phyloP scores from a whole-genome alignment of 2,888 invertebrate genomes.

The Pachydiplax longipennis region DNA sequence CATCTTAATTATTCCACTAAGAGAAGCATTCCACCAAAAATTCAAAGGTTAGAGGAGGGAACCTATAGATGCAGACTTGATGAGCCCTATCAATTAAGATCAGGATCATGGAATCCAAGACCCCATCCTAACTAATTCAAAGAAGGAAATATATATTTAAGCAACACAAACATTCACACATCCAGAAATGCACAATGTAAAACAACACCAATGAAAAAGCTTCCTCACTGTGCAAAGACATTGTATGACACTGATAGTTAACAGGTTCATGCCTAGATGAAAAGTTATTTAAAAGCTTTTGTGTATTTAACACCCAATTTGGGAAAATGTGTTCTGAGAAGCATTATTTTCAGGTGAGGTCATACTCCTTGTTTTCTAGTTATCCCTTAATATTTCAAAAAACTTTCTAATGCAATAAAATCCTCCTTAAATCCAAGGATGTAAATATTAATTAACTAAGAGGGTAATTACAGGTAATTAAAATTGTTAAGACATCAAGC shows the following conservation, averaged over 20 bases:
- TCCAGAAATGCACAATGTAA: background rate
- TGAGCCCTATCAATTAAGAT: background rate
- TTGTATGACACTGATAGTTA: background rate
- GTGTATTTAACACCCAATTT: background rate
- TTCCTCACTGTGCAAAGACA: background rate
- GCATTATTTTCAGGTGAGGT: background rate
- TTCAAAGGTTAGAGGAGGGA: background rate
- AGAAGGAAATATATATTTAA: background rate
- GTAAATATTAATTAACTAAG: background rate
- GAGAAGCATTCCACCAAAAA: background rate
- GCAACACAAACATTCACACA: constrained; percentile 8
- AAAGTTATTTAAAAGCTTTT: background rate
- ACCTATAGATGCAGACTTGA: background rate
- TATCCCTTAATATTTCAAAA: background rate
- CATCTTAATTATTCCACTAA: background rate
- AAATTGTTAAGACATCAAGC: background rate
- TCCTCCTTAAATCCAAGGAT: background rate
- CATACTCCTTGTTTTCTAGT: background rate
- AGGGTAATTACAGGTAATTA: background rate
- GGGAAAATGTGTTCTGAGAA: background rate
- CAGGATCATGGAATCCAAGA: background rate
- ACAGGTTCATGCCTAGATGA: background rate
- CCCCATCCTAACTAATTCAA: background rate
- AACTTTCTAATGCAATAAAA: background rate
- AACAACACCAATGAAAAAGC: background rate